Conservation (phyloP, 2,113 vertebrate genomes). For the Motacilla alba region DNA sequence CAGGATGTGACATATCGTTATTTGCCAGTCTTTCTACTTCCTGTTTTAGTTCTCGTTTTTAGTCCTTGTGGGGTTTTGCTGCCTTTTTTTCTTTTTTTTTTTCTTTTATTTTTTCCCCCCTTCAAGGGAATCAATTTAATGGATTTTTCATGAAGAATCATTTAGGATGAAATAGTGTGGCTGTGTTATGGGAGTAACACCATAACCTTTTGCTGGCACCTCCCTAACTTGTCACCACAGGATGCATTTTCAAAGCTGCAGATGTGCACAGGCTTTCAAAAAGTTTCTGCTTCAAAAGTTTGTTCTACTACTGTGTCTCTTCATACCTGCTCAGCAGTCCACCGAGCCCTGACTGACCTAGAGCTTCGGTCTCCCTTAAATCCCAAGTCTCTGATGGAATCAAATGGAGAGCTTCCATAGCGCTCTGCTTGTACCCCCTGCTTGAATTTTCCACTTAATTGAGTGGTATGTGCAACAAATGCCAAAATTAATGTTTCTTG, state of each 20-base stretch:
- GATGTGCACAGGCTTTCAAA: background rate
- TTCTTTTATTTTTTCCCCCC: accelerated
- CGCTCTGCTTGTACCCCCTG: background rate
- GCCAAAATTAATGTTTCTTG: conserved; percentile 16
- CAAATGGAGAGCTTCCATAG: background rate
- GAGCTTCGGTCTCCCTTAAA: background rate
- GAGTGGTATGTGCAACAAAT: background rate
- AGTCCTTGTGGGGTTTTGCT: background rate
- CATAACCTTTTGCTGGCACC: background rate
- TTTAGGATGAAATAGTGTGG: background rate
- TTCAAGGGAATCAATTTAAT: background rate
- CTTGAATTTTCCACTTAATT: conserved; percentile 20
- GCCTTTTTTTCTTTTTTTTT: background rate
- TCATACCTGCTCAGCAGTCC: conserved; percentile 28
- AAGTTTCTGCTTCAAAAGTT: background rate
- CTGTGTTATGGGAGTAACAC: background rate
- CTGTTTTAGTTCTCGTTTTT: background rate
- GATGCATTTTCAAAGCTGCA: conserved; percentile 16
- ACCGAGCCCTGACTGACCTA: background rate
- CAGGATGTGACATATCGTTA: background rate
- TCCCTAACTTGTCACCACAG: background rate
- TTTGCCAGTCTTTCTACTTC: background rate
- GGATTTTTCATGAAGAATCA: background rate
- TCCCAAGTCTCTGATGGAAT: background rate
- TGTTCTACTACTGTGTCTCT: background rate